Evolutionary conservation across 2,113 vertebrate genomes (phyloP), one percentile per base, ranked within the genome.

Genomic region (Pteronura brasiliensis): DNA sequence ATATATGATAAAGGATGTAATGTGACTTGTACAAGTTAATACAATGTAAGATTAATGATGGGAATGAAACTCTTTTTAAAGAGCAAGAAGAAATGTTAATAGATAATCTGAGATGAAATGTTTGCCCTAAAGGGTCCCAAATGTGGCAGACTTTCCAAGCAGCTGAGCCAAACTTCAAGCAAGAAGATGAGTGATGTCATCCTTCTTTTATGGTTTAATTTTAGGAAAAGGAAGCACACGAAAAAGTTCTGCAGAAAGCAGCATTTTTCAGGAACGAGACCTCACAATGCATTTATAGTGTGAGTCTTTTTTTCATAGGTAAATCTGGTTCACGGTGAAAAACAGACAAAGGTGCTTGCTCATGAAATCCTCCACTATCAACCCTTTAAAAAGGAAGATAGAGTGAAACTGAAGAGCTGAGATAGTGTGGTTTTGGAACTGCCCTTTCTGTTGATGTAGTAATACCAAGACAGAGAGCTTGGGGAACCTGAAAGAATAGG

Each of bases 141-240:
- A 49, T 10, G 13, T 94, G 74, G 7, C 80, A 94, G 69, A 69
- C 74, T 94, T 85, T 88, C 71, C 13, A 74, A 88, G 52, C 18
- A 65, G 42, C 72, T 71, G 49, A 76, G 49, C 65, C 85, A 90
- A 86, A 84, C 18, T 4, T 2, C 15, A 31, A 81, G 20, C 7
- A 12, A 36, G 42, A 0, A 55, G 42, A 0, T 61, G 39, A 25
- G 6, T 85, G 47, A 52, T 49, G 21, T 55, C 36, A 84, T 88
- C 65, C 25, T 93, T 12, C 81, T 76, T 88, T 82, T 91, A 15
- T 67, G 39, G 65, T 90, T 95, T 94, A 81, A 94, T 96, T 95
- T 94, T 61, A 83, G 47, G 69, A 84, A 95, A 61, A 86, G 57
- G 31, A 83, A 94, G 31, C n/a, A 59, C 71, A 42, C 52, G 42